A percentile compares a stretch with the other conserved stretches of the same genome.
phyloP scores from a whole-genome alignment of 2,113 vertebrate genomes.

The Pitta sordida region DNA sequence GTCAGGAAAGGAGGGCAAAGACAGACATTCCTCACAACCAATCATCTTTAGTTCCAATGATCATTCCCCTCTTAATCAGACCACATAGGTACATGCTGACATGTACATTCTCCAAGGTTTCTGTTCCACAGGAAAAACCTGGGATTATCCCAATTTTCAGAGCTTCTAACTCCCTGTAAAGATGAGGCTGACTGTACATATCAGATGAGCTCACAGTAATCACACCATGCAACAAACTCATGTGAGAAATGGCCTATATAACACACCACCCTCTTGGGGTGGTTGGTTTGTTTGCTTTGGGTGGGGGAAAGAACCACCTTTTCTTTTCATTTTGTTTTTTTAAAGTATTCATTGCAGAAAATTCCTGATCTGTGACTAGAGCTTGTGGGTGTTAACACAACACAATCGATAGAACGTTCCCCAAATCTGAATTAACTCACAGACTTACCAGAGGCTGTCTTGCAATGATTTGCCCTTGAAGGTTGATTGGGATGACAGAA shows the following conservation, averaged over 20 bases:
- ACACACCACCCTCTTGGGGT: neutral
- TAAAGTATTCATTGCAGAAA: neutral
- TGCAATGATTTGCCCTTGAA: neutral
- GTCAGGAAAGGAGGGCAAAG: neutral
- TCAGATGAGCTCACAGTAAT: neutral
- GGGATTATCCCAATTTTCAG: neutral
- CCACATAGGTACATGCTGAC: neutral
- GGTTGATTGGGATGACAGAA: neutral
- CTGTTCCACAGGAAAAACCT: neutral
- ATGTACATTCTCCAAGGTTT: neutral
- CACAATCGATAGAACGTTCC: neutral
- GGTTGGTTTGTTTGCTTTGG: neutral
- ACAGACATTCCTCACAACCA: neutral
- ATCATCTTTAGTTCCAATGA: neutral
- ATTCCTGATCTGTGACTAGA: neutral
- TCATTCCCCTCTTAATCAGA: neutral
- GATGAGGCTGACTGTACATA: neutral
- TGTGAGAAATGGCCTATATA: neutral
- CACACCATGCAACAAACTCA: neutral
- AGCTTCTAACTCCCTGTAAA: neutral
- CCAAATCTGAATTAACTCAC: neutral
- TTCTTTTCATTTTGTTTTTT: neutral
- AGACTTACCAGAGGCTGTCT: neutral
- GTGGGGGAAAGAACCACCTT: accelerated
- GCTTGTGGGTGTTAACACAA: neutral